Base-by-base conservation (phyloP, 2,113 vertebrate species). In the Notarius lentiginosus region DNA sequence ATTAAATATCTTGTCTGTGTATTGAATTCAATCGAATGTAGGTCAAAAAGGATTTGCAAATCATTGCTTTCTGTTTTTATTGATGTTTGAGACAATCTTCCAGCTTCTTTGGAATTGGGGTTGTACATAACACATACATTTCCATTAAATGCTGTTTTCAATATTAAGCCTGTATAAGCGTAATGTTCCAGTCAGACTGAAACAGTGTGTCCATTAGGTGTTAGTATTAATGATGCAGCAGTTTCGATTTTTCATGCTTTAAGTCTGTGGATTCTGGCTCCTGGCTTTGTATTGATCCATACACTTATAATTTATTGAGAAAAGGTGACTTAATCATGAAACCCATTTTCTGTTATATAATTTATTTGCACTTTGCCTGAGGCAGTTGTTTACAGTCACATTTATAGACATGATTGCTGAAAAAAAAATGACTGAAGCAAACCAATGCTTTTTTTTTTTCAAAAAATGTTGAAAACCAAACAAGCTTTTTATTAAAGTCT, bases 231-330 rank as follows among this genome's bases (percentile, higher is more conserved):
- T 49, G 60, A 63, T 47, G 11, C 11, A n/a, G 34, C 60, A 66
- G 41, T 51, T 66, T 82, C 0, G 34, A 82, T 82, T 82, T 83
- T 66, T 66, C 61, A 1, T 27, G 24, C 47, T 83, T 51, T 66
- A 66, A 53, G 22, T 53, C 22, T 80, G 56, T 34, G 55, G 6
- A 49, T 34, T 17, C 61, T 53, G 41, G 24, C 24, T 66, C 47
- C 27, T 53, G 81, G 61, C 81, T 65, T 41, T 66, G 24, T 65
- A 66, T 83, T 47, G 81, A 66, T 66, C 81, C 61, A 30, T 66
- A 53, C 20, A 66, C 47, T 66, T 47, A 63, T 34, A 82, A 82
- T 63, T 47, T 7, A 63, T 81, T 60, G 55, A 47, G 58, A 61
- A 61, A 41, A 81, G 2, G 17, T n/a, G 20, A 63, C 63, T n/a